These are phyloP conservation scores for Dusona sp. DNA, from an alignment of 2,888 invertebrate genomes.

Conservation along the genomic window DNA sequence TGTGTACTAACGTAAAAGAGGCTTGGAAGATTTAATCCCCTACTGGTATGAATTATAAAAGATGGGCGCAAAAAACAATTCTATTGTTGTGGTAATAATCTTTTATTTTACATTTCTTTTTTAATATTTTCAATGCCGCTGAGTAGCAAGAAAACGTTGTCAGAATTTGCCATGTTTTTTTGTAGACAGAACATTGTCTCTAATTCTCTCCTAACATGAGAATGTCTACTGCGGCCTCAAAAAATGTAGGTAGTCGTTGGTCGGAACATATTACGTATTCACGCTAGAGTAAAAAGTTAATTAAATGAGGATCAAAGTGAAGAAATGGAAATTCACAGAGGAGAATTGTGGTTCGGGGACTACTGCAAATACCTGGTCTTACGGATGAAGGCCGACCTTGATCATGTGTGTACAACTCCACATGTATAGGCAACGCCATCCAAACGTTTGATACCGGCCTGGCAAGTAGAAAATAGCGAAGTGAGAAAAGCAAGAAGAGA, in stretches of 20 bases:
- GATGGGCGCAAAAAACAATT: neutral
- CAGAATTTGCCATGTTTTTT: neutral
- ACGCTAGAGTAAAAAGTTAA: slow-evolving; percentile 12
- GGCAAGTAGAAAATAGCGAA: neutral
- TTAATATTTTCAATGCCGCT: neutral
- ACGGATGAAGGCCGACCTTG: slow-evolving; percentile 4
- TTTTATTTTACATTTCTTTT: neutral
- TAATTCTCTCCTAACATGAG: neutral
- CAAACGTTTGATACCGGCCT: slow-evolving; percentile 2
- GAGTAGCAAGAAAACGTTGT: neutral
- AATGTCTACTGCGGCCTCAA: neutral
- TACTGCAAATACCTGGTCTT: slow-evolving; percentile 22
- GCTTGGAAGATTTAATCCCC: neutral
- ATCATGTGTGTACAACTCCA: slow-evolving; percentile 5
- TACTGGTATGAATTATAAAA: neutral
- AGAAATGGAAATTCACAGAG: slow-evolving; percentile 10
- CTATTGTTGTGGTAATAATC: neutral
- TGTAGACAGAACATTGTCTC: neutral
- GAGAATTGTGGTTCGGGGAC: neutral
- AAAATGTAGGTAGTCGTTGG: neutral
- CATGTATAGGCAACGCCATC: neutral
- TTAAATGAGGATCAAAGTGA: slow-evolving; percentile 33
- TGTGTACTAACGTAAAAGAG: neutral
- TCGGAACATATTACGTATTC: neutral
- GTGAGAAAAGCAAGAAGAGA: slow-evolving; percentile 1